phyloP scores from a whole-genome alignment of 2,113 vertebrate genomes.

The Hiodon tergisus region DNA sequence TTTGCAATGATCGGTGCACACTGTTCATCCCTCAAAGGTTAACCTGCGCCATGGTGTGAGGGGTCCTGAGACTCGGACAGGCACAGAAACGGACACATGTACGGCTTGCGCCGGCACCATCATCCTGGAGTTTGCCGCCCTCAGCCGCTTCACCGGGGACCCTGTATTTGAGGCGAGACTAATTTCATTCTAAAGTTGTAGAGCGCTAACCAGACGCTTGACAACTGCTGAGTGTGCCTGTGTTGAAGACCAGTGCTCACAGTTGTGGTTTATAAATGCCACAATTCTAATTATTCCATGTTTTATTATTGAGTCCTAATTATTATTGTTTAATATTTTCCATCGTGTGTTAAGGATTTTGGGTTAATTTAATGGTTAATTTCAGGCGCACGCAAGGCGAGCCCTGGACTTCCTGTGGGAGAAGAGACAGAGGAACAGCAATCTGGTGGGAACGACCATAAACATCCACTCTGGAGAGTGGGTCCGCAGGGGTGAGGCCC shows the following conservation, averaged over 20 bases:
- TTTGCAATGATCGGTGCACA: background rate
- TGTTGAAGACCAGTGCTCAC: background rate
- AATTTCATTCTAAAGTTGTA: background rate
- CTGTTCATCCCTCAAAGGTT: conserved; percentile 60
- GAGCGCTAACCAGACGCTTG: background rate
- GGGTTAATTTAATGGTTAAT: conserved; percentile 14
- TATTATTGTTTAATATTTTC: background rate
- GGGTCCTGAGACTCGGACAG: conserved; percentile 87
- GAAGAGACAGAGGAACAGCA: conserved; percentile 95
- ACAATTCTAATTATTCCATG: background rate
- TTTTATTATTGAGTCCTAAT: background rate
- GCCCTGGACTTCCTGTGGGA: conserved; percentile 98
- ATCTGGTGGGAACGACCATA: conserved; percentile 94
- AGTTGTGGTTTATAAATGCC: background rate
- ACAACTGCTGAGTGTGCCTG: background rate
- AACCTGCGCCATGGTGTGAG: conserved; percentile 88
- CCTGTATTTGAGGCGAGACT: conserved; percentile 85
- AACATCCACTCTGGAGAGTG: conserved; percentile 81
- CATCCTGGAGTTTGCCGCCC: conserved; percentile 95
- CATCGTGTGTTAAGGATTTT: background rate
- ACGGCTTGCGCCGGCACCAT: conserved; percentile 96
- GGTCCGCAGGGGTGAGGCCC: conserved; percentile 60
- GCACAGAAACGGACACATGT: conserved; percentile 95
- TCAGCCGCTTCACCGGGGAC: conserved; percentile 93
- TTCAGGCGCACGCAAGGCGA: conserved; percentile 85